phyloP scores from a whole-genome alignment of 2,888 invertebrate genomes.

The Lomographa bimaculata region DNA sequence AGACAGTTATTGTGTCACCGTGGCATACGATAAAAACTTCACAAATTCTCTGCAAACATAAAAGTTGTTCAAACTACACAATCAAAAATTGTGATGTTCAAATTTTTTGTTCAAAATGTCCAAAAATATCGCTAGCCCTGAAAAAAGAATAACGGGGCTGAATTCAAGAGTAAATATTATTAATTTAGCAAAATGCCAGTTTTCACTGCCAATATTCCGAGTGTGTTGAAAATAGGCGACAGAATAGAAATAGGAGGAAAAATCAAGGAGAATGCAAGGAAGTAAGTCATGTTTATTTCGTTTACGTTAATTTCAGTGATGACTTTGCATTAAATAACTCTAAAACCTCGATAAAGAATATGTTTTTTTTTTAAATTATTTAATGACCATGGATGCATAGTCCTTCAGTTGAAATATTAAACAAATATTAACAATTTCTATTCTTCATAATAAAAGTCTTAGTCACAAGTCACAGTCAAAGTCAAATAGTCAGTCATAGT shows the following conservation, averaged over 20 bases:
- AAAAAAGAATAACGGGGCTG: constrained; percentile 41
- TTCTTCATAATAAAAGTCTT: too few species aligned
- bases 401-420: too few species aligned
- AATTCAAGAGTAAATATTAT: constrained; percentile 26
- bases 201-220: constrained; percentile 73
- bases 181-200: constrained; percentile 64
- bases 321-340: too few species aligned
- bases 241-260: constrained; percentile 76
- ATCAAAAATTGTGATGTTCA: constrained; percentile 61
- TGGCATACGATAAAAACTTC: constrained; percentile 11
- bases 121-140: constrained; percentile 54
- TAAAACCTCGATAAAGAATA: too few species aligned
- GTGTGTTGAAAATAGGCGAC: constrained; percentile 67
- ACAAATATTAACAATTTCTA: too few species aligned
- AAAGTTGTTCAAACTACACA: constrained; percentile 19
- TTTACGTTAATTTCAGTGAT: too few species aligned
- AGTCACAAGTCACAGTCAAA: too few species aligned
- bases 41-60: constrained; percentile 13
- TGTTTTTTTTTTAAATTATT: too few species aligned
- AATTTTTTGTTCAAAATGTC: constrained; percentile 75
- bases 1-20: constrained; percentile 6
- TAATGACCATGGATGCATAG: too few species aligned
- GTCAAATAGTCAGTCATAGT: too few species aligned
- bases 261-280: constrained; percentile 75
- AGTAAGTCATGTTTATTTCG: constrained; percentile 59